These are phyloP conservation scores for Seriola dumerili DNA, from an alignment of 2,113 vertebrate genomes.

Conservation along the genomic window DNA sequence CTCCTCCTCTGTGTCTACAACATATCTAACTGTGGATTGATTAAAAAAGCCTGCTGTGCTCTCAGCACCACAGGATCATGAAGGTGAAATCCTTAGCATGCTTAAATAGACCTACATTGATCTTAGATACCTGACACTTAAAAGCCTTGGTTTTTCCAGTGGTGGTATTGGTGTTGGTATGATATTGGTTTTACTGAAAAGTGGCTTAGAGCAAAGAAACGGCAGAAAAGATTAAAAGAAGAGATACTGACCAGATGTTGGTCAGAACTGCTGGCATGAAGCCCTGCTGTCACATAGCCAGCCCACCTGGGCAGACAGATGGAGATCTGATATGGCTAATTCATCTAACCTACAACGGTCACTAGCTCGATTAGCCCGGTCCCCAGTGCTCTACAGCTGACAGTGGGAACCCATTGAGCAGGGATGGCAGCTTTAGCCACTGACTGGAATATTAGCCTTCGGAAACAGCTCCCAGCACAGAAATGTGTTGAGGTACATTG, in stretches of 20 bases:
- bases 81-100: conserved; percentile 42
- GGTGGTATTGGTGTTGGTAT: background rate
- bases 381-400: conserved; percentile 38
- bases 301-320: conserved; percentile 81
- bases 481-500: background rate
- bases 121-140: conserved; percentile 33
- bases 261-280: conserved; percentile 38
- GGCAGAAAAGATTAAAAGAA: conserved; percentile 30
- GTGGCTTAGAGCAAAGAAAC: conserved; percentile 25
- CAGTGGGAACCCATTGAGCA: conserved; percentile 35
- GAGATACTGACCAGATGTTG: conserved; percentile 56
- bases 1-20: conserved; percentile 15
- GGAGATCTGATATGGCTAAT: conserved; percentile 78
- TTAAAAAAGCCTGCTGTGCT: conserved; percentile 45
- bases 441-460: conserved; percentile 30
- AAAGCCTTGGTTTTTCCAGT: background rate
- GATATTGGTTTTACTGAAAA: background rate
- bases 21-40: conserved; percentile 41
- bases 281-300: conserved; percentile 58
- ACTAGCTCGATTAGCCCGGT: conserved; percentile 69
- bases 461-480: conserved; percentile 21
- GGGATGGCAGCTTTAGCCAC: conserved; percentile 18
- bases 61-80: background rate
- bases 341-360: conserved; percentile 67
- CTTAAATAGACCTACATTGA: conserved; percentile 31